Evolutionary conservation across 2,888 invertebrate genomes (phyloP).

Genomic region (Polylopha cassiicola): DNA sequence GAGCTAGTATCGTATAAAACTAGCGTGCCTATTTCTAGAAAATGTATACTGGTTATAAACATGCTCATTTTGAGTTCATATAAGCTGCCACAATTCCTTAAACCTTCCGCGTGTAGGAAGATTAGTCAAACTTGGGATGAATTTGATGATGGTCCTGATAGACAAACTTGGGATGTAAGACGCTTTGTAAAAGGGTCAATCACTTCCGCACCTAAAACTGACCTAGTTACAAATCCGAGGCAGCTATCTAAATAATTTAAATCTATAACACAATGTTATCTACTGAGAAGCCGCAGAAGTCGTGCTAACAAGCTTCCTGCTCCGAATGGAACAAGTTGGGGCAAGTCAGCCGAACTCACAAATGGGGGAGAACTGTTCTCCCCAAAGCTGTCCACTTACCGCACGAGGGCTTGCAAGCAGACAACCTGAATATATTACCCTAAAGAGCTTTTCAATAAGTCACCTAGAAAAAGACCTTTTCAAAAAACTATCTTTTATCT

Average conservation of each 20-base stretch:
- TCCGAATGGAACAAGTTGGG: constrained; percentile 47
- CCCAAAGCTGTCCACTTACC: constrained; percentile 41
- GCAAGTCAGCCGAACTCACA: constrained; percentile 51
- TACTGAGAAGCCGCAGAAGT: constrained; percentile 56
- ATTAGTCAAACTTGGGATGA: no score
- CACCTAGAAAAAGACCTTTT: no score
- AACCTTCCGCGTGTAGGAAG: no score
- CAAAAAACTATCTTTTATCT: no score
- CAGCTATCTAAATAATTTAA: constrained; percentile 41
- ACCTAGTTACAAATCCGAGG: constrained; percentile 14
- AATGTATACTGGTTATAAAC: no score
- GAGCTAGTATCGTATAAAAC: no score
- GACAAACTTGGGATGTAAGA: constrained; percentile 14
- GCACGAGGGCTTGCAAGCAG: constrained; percentile 16
- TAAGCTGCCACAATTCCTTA: no score
- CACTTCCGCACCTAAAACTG: constrained; percentile 15
- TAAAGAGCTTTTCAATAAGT: no score
- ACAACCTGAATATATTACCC: constrained; percentile 10
- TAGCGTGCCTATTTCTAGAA: no score
- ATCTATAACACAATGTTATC: constrained; percentile 61
- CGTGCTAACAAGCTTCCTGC: constrained; percentile 61
- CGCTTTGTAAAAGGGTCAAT: constrained; percentile 15
- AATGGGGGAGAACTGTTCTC: constrained; percentile 40
- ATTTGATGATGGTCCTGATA: constrained; percentile 2
- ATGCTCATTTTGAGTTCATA: no score